phyloP scores from a whole-genome alignment of 1,140 invertebrate genomes.

The Bacillus rossius region DNA sequence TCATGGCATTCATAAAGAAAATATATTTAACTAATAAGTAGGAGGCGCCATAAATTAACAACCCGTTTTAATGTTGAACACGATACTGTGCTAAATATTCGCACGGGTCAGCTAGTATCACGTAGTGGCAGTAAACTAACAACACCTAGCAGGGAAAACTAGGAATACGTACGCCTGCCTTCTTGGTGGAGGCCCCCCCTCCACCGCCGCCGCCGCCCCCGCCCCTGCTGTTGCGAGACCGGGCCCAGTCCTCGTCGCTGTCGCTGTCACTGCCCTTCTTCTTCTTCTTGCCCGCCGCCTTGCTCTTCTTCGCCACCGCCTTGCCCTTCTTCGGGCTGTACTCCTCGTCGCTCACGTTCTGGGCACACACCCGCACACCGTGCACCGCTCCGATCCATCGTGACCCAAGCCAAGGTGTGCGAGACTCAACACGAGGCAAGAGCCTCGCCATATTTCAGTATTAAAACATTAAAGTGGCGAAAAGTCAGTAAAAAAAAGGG shows the following conservation, averaged over 20 bases:
- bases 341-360: slow-evolving; percentile 61
- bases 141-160: too few species aligned
- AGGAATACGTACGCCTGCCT: slow-evolving; percentile 31
- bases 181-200: slow-evolving; percentile 40
- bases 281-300: slow-evolving; percentile 47
- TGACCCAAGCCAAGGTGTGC: not conserved
- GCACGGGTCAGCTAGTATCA: too few species aligned
- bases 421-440: not conserved
- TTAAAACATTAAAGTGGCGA: not conserved
- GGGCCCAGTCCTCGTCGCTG: slow-evolving; percentile 72
- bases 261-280: slow-evolving; percentile 70
- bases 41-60: too few species aligned
- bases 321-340: slow-evolving; percentile 54
- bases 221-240: slow-evolving; percentile 51
- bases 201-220: slow-evolving; percentile 37
- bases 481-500: not conserved
- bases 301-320: slow-evolving; percentile 40
- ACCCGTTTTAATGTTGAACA: too few species aligned
- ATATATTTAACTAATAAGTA: too few species aligned
- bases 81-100: too few species aligned
- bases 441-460: not conserved
- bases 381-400: not conserved
- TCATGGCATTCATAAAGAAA: too few species aligned
- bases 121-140: too few species aligned
- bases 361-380: not conserved